phyloP scores from a whole-genome alignment of 2,113 vertebrate genomes.

The Tringa solitaria region DNA sequence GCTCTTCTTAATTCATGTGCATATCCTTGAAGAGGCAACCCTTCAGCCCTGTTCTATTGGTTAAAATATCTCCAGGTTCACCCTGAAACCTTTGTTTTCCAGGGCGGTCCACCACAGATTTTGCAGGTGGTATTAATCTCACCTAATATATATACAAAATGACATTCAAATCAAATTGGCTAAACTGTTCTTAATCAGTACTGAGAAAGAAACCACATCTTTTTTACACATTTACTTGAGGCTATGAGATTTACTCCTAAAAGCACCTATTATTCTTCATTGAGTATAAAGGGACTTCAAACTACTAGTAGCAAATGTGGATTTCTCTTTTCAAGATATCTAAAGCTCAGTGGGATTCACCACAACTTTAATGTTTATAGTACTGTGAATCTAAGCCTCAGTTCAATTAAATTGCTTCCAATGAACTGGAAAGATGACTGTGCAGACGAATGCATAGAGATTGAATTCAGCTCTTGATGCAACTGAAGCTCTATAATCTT shows the following conservation, averaged over 20 bases:
- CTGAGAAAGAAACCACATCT: accelerated
- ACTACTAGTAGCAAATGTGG: neutral
- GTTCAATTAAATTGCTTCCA: neutral
- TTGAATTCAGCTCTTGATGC: neutral
- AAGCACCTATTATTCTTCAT: neutral
- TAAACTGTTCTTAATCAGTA: neutral
- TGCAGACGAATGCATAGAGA: neutral
- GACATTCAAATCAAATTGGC: neutral
- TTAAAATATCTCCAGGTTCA: neutral
- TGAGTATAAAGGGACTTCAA: neutral
- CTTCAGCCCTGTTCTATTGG: neutral
- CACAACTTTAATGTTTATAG: neutral
- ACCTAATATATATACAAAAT: neutral
- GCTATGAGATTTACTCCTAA: neutral
- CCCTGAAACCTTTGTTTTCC: neutral
- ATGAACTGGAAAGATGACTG: accelerated
- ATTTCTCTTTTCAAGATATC: neutral
- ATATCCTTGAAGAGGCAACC: neutral
- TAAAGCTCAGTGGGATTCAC: neutral
- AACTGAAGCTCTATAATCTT: neutral
- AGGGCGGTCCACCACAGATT: neutral
- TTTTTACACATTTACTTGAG: neutral
- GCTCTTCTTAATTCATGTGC: neutral
- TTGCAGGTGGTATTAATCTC: neutral
- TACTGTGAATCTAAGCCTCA: neutral